Evolutionary conservation across 2,113 vertebrate species (phyloP).

Genomic region (Xyliphius kryptos): DNA sequence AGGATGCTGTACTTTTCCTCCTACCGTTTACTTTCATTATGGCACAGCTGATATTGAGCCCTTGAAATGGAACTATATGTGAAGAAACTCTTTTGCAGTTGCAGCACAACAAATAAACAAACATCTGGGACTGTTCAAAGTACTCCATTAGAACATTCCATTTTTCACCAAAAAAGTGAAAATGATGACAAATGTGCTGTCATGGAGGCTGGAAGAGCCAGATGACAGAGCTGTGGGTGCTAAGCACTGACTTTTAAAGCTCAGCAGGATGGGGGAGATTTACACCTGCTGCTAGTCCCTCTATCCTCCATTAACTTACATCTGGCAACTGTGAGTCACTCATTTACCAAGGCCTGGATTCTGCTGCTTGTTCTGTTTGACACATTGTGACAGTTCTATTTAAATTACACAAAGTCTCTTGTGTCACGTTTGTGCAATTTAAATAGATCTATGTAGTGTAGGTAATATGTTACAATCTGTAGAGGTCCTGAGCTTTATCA

Average conservation of each 20-base stretch:
- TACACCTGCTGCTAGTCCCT: slow-evolving; percentile 79
- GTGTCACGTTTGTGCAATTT: slow-evolving; percentile 31
- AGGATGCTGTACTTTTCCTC: slow-evolving; percentile 54
- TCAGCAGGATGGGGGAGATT: slow-evolving; percentile 74
- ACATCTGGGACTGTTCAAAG: slow-evolving; percentile 93
- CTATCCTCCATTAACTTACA: slow-evolving; percentile 58
- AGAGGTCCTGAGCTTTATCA: no score
- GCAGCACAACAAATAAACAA: slow-evolving; percentile 94
- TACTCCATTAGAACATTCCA: slow-evolving; percentile 84
- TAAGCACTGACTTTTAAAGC: slow-evolving; percentile 78
- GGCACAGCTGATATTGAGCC: slow-evolving; percentile 37
- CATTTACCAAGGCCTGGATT: slow-evolving; percentile 50
- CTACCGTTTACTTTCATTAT: slow-evolving; percentile 54
- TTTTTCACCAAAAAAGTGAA: slow-evolving; percentile 84
- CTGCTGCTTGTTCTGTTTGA: no score
- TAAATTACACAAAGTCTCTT: no score
- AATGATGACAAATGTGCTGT: slow-evolving; percentile 97
- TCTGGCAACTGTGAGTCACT: slow-evolving; percentile 67
- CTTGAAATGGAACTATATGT: slow-evolving; percentile 28
- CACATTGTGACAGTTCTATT: slow-evolving; percentile 28
- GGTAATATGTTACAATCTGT: no score
- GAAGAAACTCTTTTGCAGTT: slow-evolving; percentile 76
- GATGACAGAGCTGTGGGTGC: slow-evolving; percentile 81
- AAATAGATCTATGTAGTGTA: slow-evolving; percentile 33
- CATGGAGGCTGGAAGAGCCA: slow-evolving; percentile 76